Evolutionary conservation across 2,113 vertebrate genomes (phyloP).

Genomic region (Drymodes brunneopygia): DNA sequence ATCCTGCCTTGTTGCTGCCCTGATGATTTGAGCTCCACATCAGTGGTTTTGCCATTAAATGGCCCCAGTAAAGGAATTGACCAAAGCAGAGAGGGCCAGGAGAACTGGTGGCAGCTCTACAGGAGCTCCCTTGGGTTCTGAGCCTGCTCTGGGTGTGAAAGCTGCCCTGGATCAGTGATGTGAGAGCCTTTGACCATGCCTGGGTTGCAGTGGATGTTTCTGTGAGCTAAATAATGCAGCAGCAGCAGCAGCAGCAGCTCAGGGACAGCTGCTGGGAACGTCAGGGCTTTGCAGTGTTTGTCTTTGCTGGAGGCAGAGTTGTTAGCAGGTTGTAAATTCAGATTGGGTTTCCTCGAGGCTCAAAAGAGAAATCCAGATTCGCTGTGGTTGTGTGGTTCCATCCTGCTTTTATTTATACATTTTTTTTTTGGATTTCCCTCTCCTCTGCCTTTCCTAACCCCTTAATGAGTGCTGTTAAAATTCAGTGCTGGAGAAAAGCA

Average conservation of each 20-base stretch:
- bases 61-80: not conserved
- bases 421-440: not conserved
- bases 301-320: conserved; percentile 32
- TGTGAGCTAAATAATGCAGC: not conserved
- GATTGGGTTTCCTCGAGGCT: not conserved
- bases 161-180: not conserved
- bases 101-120: not conserved
- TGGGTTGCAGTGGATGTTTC: not conserved
- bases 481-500: not conserved
- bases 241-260: not conserved
- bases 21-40: not conserved
- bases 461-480: not conserved
- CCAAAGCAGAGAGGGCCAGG: not conserved
- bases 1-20: not conserved
- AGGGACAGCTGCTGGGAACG: not conserved
- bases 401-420: not conserved
- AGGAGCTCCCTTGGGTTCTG: not conserved
- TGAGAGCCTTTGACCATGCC: not conserved
- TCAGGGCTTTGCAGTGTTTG: conserved; percentile 6
- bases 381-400: not conserved
- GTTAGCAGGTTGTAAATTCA: conserved; percentile 52
- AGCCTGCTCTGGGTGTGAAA: not conserved
- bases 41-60: not conserved
- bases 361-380: not conserved
- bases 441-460: not conserved